Conservation (phyloP, 2,888 invertebrate species). For the Germaria angustata region DNA sequence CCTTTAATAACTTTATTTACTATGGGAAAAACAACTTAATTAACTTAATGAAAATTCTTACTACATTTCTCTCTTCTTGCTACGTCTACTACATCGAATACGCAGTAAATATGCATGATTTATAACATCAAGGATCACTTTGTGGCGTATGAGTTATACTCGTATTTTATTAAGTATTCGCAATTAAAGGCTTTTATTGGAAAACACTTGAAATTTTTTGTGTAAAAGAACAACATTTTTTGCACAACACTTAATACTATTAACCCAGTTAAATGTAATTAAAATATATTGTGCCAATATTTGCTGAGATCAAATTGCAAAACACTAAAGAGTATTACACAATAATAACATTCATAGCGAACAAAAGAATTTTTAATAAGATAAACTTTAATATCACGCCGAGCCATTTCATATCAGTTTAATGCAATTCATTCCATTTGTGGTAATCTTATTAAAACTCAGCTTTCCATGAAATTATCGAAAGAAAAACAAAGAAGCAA, state of each 20-base stretch:
- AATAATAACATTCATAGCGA: background rate
- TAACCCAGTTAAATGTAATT: conserved; percentile 45
- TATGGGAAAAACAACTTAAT: background rate
- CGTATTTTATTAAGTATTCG: background rate
- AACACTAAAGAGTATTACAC: conserved; percentile 21
- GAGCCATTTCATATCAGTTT: conserved; percentile 24
- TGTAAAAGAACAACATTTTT: background rate
- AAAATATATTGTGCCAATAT: conserved; percentile 41
- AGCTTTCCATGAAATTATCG: conserved; percentile 34
- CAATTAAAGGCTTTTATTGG: background rate
- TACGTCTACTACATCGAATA: too few relatives aligned
- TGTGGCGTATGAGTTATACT: background rate
- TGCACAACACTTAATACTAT: background rate
- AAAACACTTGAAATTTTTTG: background rate
- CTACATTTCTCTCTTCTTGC: background rate
- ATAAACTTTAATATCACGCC: conserved; percentile 10
- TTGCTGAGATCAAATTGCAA: conserved; percentile 17
- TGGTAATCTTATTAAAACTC: conserved; percentile 36
- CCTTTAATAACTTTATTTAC: background rate
- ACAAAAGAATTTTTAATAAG: conserved; percentile 54
- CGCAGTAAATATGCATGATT: too few relatives aligned
- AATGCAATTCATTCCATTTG: conserved; percentile 17
- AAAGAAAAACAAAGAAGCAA: background rate
- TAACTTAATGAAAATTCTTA: background rate
- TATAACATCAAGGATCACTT: too few relatives aligned